A percentile compares a stretch with the other conserved stretches of the same genome.
Conservation (phyloP, 2,113 vertebrate genomes). For the Castor canadensis region DNA sequence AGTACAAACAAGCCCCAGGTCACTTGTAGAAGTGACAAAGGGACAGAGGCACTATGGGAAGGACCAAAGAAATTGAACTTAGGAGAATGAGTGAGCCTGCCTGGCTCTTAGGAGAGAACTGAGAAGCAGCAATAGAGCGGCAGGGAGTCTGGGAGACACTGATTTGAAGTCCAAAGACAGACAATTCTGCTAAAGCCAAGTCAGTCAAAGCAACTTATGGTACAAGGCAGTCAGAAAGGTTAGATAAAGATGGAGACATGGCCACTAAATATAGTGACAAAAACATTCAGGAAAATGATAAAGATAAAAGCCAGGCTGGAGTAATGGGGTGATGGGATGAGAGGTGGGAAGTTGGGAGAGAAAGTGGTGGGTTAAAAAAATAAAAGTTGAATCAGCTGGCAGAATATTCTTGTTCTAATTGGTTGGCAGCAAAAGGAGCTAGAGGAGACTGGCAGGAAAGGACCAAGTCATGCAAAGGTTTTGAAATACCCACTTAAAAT, state of each 20-base stretch:
- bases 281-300: background rate
- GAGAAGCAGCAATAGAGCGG: background rate
- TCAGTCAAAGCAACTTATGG: background rate
- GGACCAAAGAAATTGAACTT: too few relatives aligned
- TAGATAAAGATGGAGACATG: background rate
- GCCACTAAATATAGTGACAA: background rate
- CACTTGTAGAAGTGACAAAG: fast-evolving
- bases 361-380: background rate
- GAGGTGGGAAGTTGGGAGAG: background rate
- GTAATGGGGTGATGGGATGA: too few relatives aligned
- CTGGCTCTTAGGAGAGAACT: background rate
- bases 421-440: background rate
- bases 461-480: background rate
- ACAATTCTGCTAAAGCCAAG: background rate
- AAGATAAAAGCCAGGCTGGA: background rate
- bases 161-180: background rate
- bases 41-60: background rate
- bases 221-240: background rate
- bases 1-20: background rate
- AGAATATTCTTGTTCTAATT: conserved; percentile 1
- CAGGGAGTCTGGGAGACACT: fast-evolving
- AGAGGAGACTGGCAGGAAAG: background rate
- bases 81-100: background rate
- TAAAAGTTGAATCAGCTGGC: background rate
- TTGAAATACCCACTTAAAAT: conserved; percentile 35